Base-by-base conservation (phyloP, 2,888 invertebrate genomes). In the Drosophila mimica region DNA sequence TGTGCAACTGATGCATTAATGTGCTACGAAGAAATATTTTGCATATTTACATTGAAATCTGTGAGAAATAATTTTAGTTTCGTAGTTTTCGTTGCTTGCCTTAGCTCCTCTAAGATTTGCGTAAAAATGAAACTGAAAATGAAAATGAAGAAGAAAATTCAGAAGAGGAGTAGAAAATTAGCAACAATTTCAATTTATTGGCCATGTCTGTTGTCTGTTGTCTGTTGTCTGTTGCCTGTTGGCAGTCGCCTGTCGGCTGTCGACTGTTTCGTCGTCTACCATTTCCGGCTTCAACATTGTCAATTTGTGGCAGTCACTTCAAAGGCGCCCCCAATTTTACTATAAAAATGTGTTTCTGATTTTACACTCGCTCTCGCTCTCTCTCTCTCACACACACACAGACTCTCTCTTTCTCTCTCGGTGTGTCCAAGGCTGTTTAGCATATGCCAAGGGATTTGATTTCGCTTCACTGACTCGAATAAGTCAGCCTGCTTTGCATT, bases 21-120 rank as follows among this genome's bases (percentile, higher is more conserved):
- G 89, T 76, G 89, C 59, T 84, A 81, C 89, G 84, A 73, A 61
- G 77, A 90, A 90, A 90, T 87, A 88, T 88, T 90, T 87, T 81
- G 86, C 90, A 90, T 87, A 87, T 87, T 87, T 88, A 71, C 79
- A 85, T 79, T 82, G 88, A 87, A 89, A 88, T 87, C 88, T 89
- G 75, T 76, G 82, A 70, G 84, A 89, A 81, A 75, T 72, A 74
- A 86, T 71, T 73, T 73, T 51, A 64, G 74, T 64, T 83, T 70
- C 13, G 38, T 30, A 61, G 40, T 57, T 58, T 49, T 36, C 53
- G 34, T 59, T 31, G 25, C 51, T 31, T 11, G 28, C 5, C 20
- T 30, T 20, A 43, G 20, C 43, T 43, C 20, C 11, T 48, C n/a
- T 33, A 31, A 36, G 36, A 66, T 66, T 53, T 65, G 46, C 53